phyloP scores from a whole-genome alignment of 2,797 vertebrate species.

The Botia kubotai region DNA sequence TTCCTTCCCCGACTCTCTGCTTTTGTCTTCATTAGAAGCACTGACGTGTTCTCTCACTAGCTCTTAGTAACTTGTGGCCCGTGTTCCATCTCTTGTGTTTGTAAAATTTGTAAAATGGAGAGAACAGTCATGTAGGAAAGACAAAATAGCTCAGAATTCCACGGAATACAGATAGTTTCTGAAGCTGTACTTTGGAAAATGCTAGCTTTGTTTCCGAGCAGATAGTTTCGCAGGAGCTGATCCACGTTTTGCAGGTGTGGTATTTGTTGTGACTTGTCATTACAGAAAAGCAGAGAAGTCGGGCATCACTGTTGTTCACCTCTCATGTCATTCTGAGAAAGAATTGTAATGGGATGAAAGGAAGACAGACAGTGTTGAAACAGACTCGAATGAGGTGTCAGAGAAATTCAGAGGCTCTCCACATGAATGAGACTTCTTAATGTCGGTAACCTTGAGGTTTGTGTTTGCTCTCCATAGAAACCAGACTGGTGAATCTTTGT shows the following conservation, averaged over 20 bases:
- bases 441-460: constrained; percentile 58
- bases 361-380: constrained; percentile 47
- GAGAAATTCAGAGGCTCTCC: constrained; percentile 52
- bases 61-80: constrained; percentile 17
- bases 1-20: constrained; percentile 56
- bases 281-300: constrained; percentile 36
- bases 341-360: constrained; percentile 51
- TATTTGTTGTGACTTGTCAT: constrained; percentile 53
- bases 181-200: constrained; percentile 2
- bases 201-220: constrained; percentile 15
- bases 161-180: constrained; percentile 25
- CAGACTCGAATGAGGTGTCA: constrained; percentile 50
- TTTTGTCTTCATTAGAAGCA: constrained; percentile 68
- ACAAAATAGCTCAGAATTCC: constrained; percentile 14
- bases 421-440: constrained; percentile 61
- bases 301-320: constrained; percentile 38
- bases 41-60: constrained; percentile 56
- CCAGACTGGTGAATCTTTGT: constrained; percentile 33
- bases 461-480: constrained; percentile 55
- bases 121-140: constrained; percentile 9
- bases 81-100: constrained; percentile 1
- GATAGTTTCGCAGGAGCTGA: constrained; percentile 23
- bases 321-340: constrained; percentile 47
- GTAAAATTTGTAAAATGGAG: constrained; percentile 8
- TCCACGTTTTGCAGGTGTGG: constrained; percentile 35